These are phyloP conservation scores for Acrossocheilus wenchowensis DNA, from an alignment of 2,797 vertebrate species.

Conservation along the genomic window DNA sequence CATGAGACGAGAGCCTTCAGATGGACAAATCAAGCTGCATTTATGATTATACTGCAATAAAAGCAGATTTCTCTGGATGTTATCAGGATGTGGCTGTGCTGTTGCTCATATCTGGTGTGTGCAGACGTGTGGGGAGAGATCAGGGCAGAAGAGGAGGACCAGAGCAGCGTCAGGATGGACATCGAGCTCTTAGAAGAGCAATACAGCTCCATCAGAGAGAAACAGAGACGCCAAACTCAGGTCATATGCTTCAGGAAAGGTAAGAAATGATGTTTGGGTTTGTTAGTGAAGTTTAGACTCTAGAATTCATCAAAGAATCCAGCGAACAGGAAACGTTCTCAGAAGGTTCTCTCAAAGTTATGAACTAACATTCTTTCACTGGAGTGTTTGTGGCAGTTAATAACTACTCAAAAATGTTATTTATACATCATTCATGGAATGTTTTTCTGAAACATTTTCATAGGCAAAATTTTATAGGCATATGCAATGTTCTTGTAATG, in stretches of 20 bases:
- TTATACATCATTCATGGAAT: not conserved
- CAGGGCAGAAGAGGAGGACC: conserved; percentile 15
- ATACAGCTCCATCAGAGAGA: conserved; percentile 76
- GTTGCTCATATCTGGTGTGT: conserved; percentile 71
- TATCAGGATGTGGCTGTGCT: conserved; percentile 67
- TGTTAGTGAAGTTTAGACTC: not conserved
- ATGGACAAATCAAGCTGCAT: conserved; percentile 34
- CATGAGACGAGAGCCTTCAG: not conserved
- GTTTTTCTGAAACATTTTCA: not conserved
- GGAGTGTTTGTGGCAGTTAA: not conserved
- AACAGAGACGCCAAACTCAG: conserved; percentile 76
- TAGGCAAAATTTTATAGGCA: not conserved
- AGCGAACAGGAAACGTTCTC: not conserved
- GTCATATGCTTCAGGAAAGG: conserved; percentile 79
- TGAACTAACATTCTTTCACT: not conserved
- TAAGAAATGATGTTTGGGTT: conserved; percentile 53
- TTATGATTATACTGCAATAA: not conserved
- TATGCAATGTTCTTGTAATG: no score
- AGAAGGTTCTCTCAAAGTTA: not conserved
- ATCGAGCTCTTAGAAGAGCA: conserved; percentile 76
- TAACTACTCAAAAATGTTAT: not conserved
- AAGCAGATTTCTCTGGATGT: conserved; percentile 12
- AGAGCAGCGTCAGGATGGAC: conserved; percentile 71
- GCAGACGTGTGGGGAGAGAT: conserved; percentile 36
- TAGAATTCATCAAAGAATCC: not conserved